Evolutionary conservation across 92 coral and sea anemone genomes (phyloP).

Genomic region (Epizoanthus illoricatus): DNA sequence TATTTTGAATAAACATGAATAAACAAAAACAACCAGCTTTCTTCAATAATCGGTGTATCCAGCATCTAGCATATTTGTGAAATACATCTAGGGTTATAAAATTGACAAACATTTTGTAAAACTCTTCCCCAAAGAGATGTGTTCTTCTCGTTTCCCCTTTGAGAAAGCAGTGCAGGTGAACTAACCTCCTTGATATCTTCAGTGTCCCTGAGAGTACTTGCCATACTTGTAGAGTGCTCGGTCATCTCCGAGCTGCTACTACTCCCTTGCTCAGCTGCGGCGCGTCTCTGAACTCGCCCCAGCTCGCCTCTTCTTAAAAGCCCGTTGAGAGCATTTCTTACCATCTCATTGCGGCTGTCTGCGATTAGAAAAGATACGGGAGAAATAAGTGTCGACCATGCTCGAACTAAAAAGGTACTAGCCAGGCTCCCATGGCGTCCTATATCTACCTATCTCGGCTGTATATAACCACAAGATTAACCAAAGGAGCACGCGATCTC

Average conservation of each 20-base stretch:
- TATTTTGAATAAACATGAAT: too few species aligned
- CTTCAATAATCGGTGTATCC: too few species aligned
- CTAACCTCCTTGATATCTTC: conserved; percentile 75
- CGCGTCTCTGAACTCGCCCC: conserved; percentile 33
- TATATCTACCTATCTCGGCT: too few species aligned
- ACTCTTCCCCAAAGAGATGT: neutral
- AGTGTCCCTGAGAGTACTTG: conserved; percentile 75
- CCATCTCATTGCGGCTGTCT: conserved; percentile 83
- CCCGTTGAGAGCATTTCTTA: conserved; percentile 68
- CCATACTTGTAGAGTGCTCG: conserved; percentile 52
- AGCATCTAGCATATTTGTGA: too few species aligned
- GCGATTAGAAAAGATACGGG: neutral
- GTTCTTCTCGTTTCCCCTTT: neutral
- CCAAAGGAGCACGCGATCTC: too few species aligned
- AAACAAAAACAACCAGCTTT: too few species aligned
- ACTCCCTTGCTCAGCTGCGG: conserved; percentile 40
- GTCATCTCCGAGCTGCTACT: conserved; percentile 59
- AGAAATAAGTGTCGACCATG: too few species aligned
- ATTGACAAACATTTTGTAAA: neutral
- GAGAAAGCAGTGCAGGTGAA: neutral
- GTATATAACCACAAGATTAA: too few species aligned
- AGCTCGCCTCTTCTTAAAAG: conserved; percentile 64
- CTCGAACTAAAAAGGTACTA: too few species aligned
- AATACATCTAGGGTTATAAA: too few species aligned
- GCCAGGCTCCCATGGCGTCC: too few species aligned